Conservation (phyloP, 2,888 invertebrate species). For the Nematopogon swammerdamellus region DNA sequence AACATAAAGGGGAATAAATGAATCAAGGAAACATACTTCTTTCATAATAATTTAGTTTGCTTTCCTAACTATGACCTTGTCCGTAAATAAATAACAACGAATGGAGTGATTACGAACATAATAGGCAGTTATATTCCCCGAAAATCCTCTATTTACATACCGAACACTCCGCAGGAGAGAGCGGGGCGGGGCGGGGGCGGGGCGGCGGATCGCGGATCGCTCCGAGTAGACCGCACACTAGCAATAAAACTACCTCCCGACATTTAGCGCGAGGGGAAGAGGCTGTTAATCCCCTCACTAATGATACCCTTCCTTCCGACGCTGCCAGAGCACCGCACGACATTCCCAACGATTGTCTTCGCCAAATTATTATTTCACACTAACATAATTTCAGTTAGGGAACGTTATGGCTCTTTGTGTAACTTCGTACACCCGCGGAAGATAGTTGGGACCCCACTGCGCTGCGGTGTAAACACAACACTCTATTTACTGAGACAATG, state of each 20-base stretch:
- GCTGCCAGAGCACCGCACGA: not conserved
- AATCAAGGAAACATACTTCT: too few species aligned
- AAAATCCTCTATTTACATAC: not conserved
- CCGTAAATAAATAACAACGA: too few species aligned
- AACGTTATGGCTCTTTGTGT: not conserved
- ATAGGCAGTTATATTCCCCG: not conserved
- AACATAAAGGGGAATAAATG: too few species aligned
- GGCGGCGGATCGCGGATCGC: not conserved
- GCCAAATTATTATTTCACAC: not conserved
- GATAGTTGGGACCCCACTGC: too few species aligned
- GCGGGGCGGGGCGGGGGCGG: not conserved
- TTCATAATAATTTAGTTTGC: too few species aligned
- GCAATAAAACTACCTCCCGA: not conserved
- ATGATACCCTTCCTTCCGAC: not conserved
- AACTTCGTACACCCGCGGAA: not conserved
- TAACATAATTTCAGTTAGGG: not conserved
- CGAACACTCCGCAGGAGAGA: not conserved
- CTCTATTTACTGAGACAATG: too few species aligned
- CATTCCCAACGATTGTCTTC: not conserved
- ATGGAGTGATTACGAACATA: too few species aligned
- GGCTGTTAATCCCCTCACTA: not conserved
- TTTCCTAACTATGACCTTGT: too few species aligned
- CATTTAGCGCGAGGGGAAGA: not conserved
- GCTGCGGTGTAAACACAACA: too few species aligned
- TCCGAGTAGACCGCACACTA: not conserved